Conservation (phyloP, 2,888 invertebrate genomes). For the Asteroscopus sphinx region DNA sequence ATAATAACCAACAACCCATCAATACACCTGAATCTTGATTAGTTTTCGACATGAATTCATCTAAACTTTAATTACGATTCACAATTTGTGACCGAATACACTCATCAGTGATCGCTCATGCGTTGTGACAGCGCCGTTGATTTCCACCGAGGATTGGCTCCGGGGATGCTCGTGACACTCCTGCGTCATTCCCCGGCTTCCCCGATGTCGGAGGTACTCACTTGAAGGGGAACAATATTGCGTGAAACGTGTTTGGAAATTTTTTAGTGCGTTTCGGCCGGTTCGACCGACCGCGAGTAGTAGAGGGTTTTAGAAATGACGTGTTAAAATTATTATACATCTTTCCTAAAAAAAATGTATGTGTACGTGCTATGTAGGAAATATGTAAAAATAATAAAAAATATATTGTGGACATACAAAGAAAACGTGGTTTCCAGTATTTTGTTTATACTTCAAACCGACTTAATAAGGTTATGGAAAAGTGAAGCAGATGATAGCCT, state of each 20-base stretch:
- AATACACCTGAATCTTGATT: slow-evolving; percentile 35
- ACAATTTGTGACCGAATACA: slow-evolving; percentile 46
- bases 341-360: no score
- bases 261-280: slow-evolving; percentile 24
- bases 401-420: no score
- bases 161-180: slow-evolving; percentile 45
- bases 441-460: no score
- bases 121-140: slow-evolving; percentile 57
- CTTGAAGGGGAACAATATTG: slow-evolving; percentile 48
- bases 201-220: slow-evolving; percentile 21
- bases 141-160: slow-evolving; percentile 58
- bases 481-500: no score
- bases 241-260: slow-evolving; percentile 42
- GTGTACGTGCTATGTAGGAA: no score
- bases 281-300: slow-evolving; percentile 18
- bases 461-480: no score
- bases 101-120: slow-evolving; percentile 55
- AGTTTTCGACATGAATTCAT: slow-evolving; percentile 56
- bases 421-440: no score
- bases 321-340: not conserved
- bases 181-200: slow-evolving; percentile 36
- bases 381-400: no score
- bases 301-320: slow-evolving; percentile 24
- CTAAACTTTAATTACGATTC: slow-evolving; percentile 57
- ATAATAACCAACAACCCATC: slow-evolving; percentile 3